Evolutionary conservation across 2,113 vertebrate genomes (phyloP).

Genomic region (Antechinus stuartii): DNA sequence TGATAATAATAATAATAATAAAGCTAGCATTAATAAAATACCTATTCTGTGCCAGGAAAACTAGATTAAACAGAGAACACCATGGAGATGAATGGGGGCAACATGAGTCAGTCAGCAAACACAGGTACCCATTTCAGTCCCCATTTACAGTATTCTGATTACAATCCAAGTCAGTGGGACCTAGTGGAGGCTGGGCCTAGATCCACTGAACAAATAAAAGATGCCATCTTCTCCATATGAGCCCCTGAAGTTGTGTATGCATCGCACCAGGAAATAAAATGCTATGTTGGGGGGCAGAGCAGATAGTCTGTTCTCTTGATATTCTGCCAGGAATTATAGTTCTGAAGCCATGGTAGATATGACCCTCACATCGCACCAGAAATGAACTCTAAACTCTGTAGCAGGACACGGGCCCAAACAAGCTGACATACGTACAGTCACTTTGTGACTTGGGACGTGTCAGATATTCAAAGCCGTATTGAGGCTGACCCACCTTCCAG

Average conservation of each 20-base stretch:
- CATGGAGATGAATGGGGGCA: too few relatives aligned
- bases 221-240: slow-evolving; percentile 6
- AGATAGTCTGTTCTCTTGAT: slow-evolving; percentile 5
- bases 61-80: neutral
- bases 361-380: neutral
- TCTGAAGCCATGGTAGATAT: slow-evolving; percentile 6
- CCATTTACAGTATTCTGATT: slow-evolving; percentile 16
- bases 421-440: neutral
- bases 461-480: neutral
- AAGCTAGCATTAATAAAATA: neutral
- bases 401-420: neutral
- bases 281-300: slow-evolving; percentile 17
- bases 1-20: neutral
- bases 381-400: neutral
- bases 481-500: slow-evolving; percentile 5
- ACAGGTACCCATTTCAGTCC: neutral
- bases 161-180: neutral
- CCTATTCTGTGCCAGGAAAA: neutral
- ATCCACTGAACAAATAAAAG: slow-evolving; percentile 30
- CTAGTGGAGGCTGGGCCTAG: slow-evolving; percentile 14
- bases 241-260: slow-evolving; percentile 46
- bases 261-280: slow-evolving; percentile 49
- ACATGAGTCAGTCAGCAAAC: neutral
- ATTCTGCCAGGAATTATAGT: neutral
- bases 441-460: neutral